A percentile compares a stretch with the other conserved stretches of the same genome.
These are phyloP conservation scores for Muraenolepis orangiensis DNA, from an alignment of 2,797 vertebrate genomes.

Conservation along the genomic window DNA sequence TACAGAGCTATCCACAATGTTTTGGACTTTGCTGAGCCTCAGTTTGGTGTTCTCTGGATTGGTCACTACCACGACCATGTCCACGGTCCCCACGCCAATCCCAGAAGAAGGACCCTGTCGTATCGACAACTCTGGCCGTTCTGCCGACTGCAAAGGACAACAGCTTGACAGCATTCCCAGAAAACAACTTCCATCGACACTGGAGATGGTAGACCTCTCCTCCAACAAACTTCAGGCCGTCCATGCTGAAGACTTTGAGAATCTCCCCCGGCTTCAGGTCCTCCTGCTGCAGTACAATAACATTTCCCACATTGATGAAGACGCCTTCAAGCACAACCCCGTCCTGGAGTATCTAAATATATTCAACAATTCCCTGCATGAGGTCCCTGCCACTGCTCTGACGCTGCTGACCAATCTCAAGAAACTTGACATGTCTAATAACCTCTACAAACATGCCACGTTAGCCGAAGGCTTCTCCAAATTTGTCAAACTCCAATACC, in stretches of 20 bases:
- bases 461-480: slow-evolving; percentile 64
- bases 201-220: slow-evolving; percentile 76
- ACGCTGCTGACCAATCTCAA: slow-evolving; percentile 63
- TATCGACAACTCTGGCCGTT: slow-evolving; percentile 43
- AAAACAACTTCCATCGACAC: slow-evolving; percentile 53
- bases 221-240: slow-evolving; percentile 73
- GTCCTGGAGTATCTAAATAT: slow-evolving; percentile 72
- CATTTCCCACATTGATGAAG: slow-evolving; percentile 69
- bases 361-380: slow-evolving; percentile 79
- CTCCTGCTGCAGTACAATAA: slow-evolving; percentile 76
- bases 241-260: slow-evolving; percentile 51
- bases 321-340: slow-evolving; percentile 69
- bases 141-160: slow-evolving; percentile 70
- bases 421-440: slow-evolving; percentile 77
- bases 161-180: slow-evolving; percentile 66
- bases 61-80: slow-evolving; percentile 28
- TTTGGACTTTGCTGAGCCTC: slow-evolving; percentile 42
- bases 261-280: slow-evolving; percentile 56
- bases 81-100: not conserved
- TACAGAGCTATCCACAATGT: slow-evolving; percentile 48
- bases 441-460: slow-evolving; percentile 67
- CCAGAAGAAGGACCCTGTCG: slow-evolving; percentile 31
- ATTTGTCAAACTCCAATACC: slow-evolving; percentile 57
- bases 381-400: slow-evolving; percentile 72
- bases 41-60: slow-evolving; percentile 43